Evolutionary conservation across 2,113 vertebrate genomes (phyloP).

Genomic region (Ceratotherium simum): DNA sequence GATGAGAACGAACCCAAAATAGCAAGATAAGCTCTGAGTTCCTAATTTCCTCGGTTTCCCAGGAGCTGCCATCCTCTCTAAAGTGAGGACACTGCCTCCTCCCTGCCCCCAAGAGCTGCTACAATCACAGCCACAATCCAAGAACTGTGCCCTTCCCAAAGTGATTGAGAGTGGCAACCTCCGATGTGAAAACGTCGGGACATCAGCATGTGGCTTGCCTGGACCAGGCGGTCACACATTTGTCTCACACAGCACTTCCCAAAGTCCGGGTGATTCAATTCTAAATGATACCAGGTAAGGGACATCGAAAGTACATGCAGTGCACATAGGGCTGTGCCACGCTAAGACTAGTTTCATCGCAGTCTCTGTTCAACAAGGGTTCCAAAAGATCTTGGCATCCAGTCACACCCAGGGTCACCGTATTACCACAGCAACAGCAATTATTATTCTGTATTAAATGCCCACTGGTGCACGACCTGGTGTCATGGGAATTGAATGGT

Average conservation of each 20-base stretch:
- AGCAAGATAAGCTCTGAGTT: neutral
- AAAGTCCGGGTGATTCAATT: neutral
- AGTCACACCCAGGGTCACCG: neutral
- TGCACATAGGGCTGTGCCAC: neutral
- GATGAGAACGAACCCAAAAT: constrained; percentile 28
- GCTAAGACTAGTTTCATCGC: neutral
- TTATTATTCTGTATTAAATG: constrained; percentile 23
- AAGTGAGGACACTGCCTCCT: neutral
- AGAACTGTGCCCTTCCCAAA: neutral
- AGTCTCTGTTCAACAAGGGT: neutral
- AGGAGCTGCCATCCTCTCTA: neutral
- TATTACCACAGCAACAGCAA: neutral
- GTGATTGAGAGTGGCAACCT: neutral
- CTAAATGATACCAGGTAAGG: neutral
- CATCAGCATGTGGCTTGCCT: neutral
- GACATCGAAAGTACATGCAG: neutral
- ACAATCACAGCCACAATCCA: neutral
- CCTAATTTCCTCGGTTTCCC: neutral
- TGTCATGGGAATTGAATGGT: neutral
- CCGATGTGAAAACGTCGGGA: neutral
- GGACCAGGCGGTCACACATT: neutral
- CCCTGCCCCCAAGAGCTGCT: neutral
- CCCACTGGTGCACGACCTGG: neutral
- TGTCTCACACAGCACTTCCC: neutral
- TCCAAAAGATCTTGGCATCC: neutral